Evolutionary conservation across 2,797 vertebrate genomes (phyloP).

Genomic region (Allenopithecus nigroviridis): DNA sequence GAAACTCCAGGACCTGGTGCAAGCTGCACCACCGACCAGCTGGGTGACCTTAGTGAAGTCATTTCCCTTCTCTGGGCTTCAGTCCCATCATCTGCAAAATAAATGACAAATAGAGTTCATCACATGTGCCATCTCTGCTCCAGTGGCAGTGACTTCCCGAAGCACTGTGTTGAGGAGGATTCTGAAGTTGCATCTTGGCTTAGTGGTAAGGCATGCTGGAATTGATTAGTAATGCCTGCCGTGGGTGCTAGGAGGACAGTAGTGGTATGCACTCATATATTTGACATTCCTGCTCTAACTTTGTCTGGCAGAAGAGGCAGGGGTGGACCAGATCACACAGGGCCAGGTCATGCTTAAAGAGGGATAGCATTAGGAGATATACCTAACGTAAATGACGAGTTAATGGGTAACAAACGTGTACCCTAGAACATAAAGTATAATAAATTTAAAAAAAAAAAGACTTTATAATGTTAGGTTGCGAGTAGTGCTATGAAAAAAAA

Average conservation of each 20-base stretch:
- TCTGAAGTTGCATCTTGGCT: background rate
- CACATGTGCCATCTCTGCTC: background rate
- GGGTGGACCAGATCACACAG: background rate
- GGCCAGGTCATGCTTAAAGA: background rate
- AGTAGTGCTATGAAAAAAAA: background rate
- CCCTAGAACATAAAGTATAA: too few species aligned
- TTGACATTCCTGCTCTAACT: background rate
- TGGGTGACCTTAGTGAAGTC: background rate
- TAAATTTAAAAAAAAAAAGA: background rate
- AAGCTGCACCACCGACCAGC: background rate
- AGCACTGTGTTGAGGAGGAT: background rate
- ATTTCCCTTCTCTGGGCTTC: constrained; percentile 4
- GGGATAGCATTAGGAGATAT: too few species aligned
- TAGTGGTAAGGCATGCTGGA: background rate
- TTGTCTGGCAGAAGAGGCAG: background rate
- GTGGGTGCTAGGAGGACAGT: accelerated
- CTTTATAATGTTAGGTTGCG: background rate
- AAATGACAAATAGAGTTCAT: background rate
- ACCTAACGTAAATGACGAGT: too few species aligned
- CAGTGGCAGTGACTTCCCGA: background rate
- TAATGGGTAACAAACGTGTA: too few species aligned
- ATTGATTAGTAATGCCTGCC: constrained; percentile 44
- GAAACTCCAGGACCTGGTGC: background rate
- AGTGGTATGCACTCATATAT: accelerated
- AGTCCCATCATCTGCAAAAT: background rate